Percentiles rank a stretch among this genome's conserved stretches.
Evolutionary conservation across 2,888 invertebrate species (phyloP).

Genomic region (Protophormia terraenovae): DNA sequence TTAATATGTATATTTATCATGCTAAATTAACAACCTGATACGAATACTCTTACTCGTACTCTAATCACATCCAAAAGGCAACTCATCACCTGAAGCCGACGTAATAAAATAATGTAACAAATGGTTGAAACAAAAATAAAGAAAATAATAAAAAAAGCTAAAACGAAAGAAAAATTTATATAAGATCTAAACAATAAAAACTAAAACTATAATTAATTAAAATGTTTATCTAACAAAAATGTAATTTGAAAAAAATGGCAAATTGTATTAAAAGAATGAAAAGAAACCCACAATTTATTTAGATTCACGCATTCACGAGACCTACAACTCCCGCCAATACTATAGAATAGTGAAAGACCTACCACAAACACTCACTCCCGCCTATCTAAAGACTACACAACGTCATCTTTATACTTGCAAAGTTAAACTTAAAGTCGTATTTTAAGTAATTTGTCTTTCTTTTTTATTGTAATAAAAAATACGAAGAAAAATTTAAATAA

Average conservation of each 20-base stretch:
- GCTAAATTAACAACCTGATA: slow-evolving; percentile 50
- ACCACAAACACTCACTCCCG: slow-evolving; percentile 43
- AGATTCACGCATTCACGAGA: slow-evolving; percentile 57
- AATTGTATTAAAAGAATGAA: slow-evolving; percentile 61
- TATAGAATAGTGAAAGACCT: slow-evolving; percentile 33
- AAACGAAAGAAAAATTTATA: slow-evolving; percentile 41
- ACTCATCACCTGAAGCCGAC: slow-evolving; percentile 57
- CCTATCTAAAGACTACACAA: slow-evolving; percentile 8
- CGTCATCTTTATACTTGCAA: slow-evolving; percentile 22
- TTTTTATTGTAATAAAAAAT: slow-evolving; percentile 59
- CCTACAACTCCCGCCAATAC: background rate
- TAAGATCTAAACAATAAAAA: slow-evolving; percentile 64
- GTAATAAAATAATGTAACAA: slow-evolving; percentile 61
- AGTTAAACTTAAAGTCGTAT: slow-evolving; percentile 39
- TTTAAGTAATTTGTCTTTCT: slow-evolving; percentile 69
- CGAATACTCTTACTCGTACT: background rate
- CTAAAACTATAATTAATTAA: slow-evolving; percentile 66
- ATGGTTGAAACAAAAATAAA: slow-evolving; percentile 29
- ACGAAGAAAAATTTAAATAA: slow-evolving; percentile 59
- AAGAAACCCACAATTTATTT: slow-evolving; percentile 38
- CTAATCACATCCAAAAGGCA: slow-evolving; percentile 47
- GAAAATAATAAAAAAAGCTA: background rate
- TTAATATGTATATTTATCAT: slow-evolving; percentile 50
- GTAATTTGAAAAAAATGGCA: slow-evolving; percentile 66
- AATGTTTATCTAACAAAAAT: slow-evolving; percentile 66